Evolutionary conservation across 2,113 vertebrate genomes (phyloP).

Genomic region (Planiliza haematocheilus): DNA sequence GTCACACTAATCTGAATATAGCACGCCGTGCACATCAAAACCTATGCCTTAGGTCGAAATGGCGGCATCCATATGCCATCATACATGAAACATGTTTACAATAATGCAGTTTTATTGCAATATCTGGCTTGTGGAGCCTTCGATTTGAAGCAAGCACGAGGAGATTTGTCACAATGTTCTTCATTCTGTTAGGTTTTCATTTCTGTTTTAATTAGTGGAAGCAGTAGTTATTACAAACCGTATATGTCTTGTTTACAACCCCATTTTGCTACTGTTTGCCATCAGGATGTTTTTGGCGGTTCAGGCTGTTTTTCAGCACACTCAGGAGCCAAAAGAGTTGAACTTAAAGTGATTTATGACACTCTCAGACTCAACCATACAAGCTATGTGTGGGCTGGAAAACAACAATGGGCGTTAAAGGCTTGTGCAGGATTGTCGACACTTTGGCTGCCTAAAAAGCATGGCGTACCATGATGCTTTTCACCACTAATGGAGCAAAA

Average conservation of each 20-base stretch:
- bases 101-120: conserved; percentile 20
- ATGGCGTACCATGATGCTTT: not conserved
- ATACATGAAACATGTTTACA: conserved; percentile 54
- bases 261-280: not conserved
- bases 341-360: conserved; percentile 2
- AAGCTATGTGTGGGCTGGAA: not conserved
- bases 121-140: not conserved
- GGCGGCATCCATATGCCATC: conserved; percentile 62
- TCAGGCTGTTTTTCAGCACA: not conserved
- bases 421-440: too few relatives aligned
- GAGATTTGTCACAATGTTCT: not conserved
- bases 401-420: not conserved
- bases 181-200: not conserved
- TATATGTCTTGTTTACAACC: not conserved
- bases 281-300: not conserved
- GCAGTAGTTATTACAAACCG: not conserved
- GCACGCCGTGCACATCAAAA: conserved; percentile 66
- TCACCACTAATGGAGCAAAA: too few relatives aligned
- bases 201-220: not conserved
- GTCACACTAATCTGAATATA: conserved; percentile 76
- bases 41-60: conserved; percentile 57
- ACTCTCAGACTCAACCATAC: not conserved
- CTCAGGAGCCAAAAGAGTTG: conserved; percentile 2
- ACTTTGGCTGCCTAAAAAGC: not conserved
- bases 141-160: not conserved